Base-by-base conservation (phyloP, 1,140 invertebrate species). In the Meloidogyne hapla region DNA sequence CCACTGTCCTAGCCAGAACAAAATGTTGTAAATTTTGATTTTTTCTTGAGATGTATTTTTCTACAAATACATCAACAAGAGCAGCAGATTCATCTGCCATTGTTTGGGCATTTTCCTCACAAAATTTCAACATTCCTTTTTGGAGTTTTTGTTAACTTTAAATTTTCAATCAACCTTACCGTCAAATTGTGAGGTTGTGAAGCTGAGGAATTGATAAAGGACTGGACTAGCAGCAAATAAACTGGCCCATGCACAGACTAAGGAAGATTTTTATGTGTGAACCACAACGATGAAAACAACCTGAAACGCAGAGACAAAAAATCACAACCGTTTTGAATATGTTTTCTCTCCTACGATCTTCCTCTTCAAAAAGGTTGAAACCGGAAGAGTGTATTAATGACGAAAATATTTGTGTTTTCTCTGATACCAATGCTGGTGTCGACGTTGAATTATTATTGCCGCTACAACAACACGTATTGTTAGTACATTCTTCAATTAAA, bases 301-400 rank as follows among this genome's bases (percentile, higher is more conserved):
- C 56, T 18, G 81, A 62, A 21, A 83, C 21, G 33, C 73, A 82
- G 3, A 82, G 65, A 18, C 64, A 80, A 25, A 82, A 21, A 74
- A 82, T 80, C 25, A 82, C 26, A 38, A 82, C 79, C 18, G 67
- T 79, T 66, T 78, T 83, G 40, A 84, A 82, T 10, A 82, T 82
- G 10, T 45, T 75, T 72, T 82, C 81, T 40, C 79, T 38, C n/a
- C 75, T 61, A 13, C 56, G 28, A 42, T 70, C 74, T n/a, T 78
- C 74, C 38, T 64, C 73, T n/a, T 81, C 79, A 56, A 56, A 56
- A 56, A 56, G 48, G 12, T 56, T 56, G 48, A 56, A 56, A 9
- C 48, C 18, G n/a, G 48, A 9, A 8, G 48, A 9, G 6, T 15
- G 12, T 56, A 13, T n/a, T n/a, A n/a, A n/a, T 56, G n/a, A 18